phyloP scores from a whole-genome alignment of 2,888 invertebrate species.

The Iselma pallidipennis region DNA sequence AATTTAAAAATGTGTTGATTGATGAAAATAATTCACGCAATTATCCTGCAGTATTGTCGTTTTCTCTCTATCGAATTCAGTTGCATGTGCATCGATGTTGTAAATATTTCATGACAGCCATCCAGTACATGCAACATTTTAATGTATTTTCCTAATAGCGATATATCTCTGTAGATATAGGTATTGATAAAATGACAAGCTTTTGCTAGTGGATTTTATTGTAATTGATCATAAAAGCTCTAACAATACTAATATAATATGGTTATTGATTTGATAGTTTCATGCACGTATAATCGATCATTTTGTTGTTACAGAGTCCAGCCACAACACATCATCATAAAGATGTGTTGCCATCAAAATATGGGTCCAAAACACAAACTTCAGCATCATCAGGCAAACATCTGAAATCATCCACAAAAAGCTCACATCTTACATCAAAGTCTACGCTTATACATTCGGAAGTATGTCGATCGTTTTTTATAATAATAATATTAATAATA shows the following conservation, averaged over 20 bases:
- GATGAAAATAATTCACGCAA: background rate
- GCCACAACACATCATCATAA: slow-evolving; percentile 51
- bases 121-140: background rate
- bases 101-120: background rate
- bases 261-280: slow-evolving; percentile 1
- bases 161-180: background rate
- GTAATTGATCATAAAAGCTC: background rate
- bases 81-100: background rate
- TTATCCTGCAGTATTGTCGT: background rate
- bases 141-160: background rate
- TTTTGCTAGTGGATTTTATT: background rate
- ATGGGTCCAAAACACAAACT: slow-evolving; percentile 49
- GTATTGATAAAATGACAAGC: background rate
- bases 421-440: slow-evolving; percentile 48
- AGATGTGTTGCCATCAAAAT: slow-evolving; percentile 51
- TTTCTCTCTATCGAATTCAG: background rate
- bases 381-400: slow-evolving; percentile 47
- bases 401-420: slow-evolving; percentile 49
- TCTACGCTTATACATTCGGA: slow-evolving; percentile 50
- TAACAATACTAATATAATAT: background rate
- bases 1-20: background rate
- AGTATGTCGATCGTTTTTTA: too few relatives aligned
- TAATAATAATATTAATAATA: too few relatives aligned
- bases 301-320: slow-evolving; percentile 51
- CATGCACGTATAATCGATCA: background rate